Percentiles rank a stretch among this genome's conserved stretches.
phyloP scores from a whole-genome alignment of 1,140 invertebrate genomes.

The Drosophila bocki region DNA sequence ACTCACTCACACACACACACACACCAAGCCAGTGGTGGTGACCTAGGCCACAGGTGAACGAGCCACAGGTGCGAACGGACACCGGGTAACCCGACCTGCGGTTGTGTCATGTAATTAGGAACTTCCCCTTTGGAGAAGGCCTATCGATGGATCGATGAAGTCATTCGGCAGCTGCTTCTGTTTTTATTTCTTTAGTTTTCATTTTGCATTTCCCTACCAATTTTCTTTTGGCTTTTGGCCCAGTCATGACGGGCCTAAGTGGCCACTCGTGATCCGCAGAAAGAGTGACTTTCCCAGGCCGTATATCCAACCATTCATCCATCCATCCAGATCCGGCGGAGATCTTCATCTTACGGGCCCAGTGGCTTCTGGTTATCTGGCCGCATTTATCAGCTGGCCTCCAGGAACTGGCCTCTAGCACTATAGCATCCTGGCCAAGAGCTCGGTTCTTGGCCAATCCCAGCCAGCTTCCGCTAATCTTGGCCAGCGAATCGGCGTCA shows the following conservation, averaged over 20 bases:
- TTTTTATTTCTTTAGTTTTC: conserved; percentile 1
- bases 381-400: conserved; percentile 26
- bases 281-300: conserved; percentile 65
- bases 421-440: conserved; percentile 2
- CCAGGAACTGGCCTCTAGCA: conserved; percentile 13
- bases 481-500: conserved; percentile 64
- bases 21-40: neutral
- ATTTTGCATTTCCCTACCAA: neutral
- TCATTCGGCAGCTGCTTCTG: conserved; percentile 50
- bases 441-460: conserved; percentile 31
- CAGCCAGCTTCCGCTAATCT: conserved; percentile 59
- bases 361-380: conserved; percentile 43
- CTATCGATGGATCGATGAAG: conserved; percentile 49
- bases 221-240: neutral
- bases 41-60: conserved; percentile 38
- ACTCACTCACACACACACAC: neutral
- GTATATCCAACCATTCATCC: neutral
- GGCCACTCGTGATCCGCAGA: conserved; percentile 60
- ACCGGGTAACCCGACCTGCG: conserved; percentile 55
- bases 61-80: conserved; percentile 53
- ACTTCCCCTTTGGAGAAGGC: conserved; percentile 48
- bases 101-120: conserved; percentile 82
- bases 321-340: conserved; percentile 40
- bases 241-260: conserved; percentile 58
- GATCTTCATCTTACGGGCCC: conserved; percentile 45